These are phyloP conservation scores for Lophochroa leadbeateri DNA, from an alignment of 2,113 vertebrate species.

Conservation along the genomic window DNA sequence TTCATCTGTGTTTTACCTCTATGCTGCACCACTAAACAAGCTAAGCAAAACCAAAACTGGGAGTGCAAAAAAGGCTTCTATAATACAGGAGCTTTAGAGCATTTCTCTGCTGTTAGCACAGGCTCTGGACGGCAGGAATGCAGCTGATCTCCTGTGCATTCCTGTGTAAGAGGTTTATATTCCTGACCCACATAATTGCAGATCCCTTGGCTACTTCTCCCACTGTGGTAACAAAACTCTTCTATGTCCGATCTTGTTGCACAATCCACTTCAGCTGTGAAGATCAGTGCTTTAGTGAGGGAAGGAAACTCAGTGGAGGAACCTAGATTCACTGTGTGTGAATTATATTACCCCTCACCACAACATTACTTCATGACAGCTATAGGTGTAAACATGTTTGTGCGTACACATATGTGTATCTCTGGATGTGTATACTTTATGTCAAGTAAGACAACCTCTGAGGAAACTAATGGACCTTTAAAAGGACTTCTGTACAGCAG, in stretches of 20 bases:
- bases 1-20: not conserved
- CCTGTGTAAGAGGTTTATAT: constrained; percentile 53
- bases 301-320: not conserved
- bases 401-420: too few species aligned
- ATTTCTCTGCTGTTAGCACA: not conserved
- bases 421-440: not conserved
- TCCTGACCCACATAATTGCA: not conserved
- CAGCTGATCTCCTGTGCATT: constrained; percentile 40
- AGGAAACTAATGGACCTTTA: not conserved
- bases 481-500: not conserved
- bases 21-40: not conserved
- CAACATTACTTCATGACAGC: not conserved
- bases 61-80: not conserved
- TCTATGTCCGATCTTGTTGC: not conserved
- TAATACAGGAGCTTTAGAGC: not conserved
- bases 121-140: not conserved
- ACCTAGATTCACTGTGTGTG: not conserved
- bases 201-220: not conserved
- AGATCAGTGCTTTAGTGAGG: not conserved
- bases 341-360: not conserved
- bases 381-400: not conserved
- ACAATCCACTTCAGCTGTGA: not conserved
- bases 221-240: not conserved
- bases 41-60: not conserved
- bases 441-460: not conserved